Base-by-base conservation (phyloP, 2,888 invertebrate genomes). In the Lobophora halterata region DNA sequence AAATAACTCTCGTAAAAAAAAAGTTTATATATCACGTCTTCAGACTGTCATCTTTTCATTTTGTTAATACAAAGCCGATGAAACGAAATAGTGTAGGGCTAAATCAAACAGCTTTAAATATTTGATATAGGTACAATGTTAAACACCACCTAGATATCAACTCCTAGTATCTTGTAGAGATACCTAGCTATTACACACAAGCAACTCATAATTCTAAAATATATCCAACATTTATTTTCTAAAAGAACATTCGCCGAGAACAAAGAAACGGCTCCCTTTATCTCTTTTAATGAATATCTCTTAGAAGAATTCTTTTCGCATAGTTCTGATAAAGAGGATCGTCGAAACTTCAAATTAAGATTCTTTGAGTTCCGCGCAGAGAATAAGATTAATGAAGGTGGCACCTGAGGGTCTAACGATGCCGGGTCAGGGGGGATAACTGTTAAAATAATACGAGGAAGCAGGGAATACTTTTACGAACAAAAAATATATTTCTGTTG, bases 271-370 rank as follows among this genome's bases (percentile, higher is more conserved):
- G 59, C 58, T 49, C 62, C 69, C 61, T 66, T 71, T 69, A 71
- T 63, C 67, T 72, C 67, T 69, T 77, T 77, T 77, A 83, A 82
- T 78, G 79, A 85, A 81, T 79, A 73, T 70, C 74, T 69, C 64
- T 58, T 52, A 60, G 69, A 61, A 62, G 74, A 70, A 86, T 87
- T 85, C 85, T 83, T 85, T 82, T 71, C 74, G 71, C 81, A 86
- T 87, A 86, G 85, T 87, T 87, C 74, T 71, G 73, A 79, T 81
- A 77, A 78, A 80, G 82, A 83, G 79, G 72, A 76, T 77, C 81
- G 79, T 74, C 70, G 79, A 81, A 83, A 87, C 80, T 86, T 86
- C 80, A 87, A 87, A 86, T 87, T 87, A 87, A 86, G 86, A 86
- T 86, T 86, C 85, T 77, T 83, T 52, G 79, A 83, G 87, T 83